phyloP scores from a whole-genome alignment of 2,888 invertebrate species.

The Cremastinae sp. region DNA sequence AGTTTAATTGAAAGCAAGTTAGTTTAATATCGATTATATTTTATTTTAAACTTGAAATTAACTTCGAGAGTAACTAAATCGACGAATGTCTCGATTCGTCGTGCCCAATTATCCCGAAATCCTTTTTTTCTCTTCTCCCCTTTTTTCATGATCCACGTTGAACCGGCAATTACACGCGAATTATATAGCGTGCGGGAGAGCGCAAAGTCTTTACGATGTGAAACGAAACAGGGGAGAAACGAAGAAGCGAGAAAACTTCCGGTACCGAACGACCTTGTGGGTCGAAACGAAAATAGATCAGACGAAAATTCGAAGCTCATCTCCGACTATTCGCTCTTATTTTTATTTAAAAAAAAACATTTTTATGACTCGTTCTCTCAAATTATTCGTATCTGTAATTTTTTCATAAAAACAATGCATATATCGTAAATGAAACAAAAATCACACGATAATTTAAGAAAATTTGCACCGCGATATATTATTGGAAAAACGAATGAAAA shows the following conservation, averaged over 20 bases:
- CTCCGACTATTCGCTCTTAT: background rate
- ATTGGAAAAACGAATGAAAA: no score
- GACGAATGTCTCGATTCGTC: constrained; percentile 18
- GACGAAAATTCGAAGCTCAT: constrained; percentile 13
- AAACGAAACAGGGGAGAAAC: constrained; percentile 7
- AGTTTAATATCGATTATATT: no score
- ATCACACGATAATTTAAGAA: no score
- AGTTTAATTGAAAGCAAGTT: no score
- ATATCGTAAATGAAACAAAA: no score
- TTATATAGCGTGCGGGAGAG: constrained; percentile 13
- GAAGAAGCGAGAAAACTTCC: background rate
- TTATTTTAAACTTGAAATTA: no score
- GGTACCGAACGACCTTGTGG: constrained; percentile 26
- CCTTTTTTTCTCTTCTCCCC: background rate
- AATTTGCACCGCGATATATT: no score
- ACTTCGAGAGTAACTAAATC: background rate
- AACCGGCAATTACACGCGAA: constrained; percentile 21
- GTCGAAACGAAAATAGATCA: background rate
- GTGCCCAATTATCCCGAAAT: constrained; percentile 22
- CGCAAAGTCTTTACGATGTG: constrained; percentile 8
- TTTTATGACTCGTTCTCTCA: no score
- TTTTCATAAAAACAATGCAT: no score
- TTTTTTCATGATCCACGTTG: constrained; percentile 20
- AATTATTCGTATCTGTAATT: no score
- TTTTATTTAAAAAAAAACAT: background rate